These are phyloP conservation scores for Ophion ellenae DNA, from an alignment of 2,888 invertebrate genomes.

Conservation along the genomic window DNA sequence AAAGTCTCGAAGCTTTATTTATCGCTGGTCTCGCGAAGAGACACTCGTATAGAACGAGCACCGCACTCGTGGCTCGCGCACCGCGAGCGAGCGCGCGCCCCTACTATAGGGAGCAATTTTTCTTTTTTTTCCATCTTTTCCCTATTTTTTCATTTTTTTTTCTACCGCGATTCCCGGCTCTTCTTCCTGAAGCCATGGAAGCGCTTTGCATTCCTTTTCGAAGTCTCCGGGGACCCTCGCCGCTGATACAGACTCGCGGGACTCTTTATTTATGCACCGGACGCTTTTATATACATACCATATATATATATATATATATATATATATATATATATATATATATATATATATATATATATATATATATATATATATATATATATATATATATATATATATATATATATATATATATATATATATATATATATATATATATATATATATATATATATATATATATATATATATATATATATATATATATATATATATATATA, in stretches of 20 bases:
- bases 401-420: neutral
- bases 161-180: conserved; percentile 73
- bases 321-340: neutral
- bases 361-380: too few species aligned
- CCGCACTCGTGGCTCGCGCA: conserved; percentile 65
- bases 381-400: too few species aligned
- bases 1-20: conserved; percentile 80
- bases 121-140: conserved; percentile 23
- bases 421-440: neutral
- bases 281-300: conserved; percentile 53
- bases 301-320: neutral
- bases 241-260: conserved; percentile 71
- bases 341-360: too few species aligned
- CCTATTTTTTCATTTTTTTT: conserved; percentile 65
- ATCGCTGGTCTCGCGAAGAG: conserved; percentile 71
- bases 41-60: conserved; percentile 65
- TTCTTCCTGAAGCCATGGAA: conserved; percentile 70
- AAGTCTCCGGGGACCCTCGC: conserved; percentile 71
- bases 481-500: neutral
- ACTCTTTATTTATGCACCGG: conserved; percentile 68
- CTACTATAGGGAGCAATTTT: conserved; percentile 49
- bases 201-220: conserved; percentile 79
- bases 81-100: conserved; percentile 61
- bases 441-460: neutral
- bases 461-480: neutral